Evolutionary conservation across 2,113 vertebrate genomes (phyloP).

Genomic region (Mesocricetus auratus): DNA sequence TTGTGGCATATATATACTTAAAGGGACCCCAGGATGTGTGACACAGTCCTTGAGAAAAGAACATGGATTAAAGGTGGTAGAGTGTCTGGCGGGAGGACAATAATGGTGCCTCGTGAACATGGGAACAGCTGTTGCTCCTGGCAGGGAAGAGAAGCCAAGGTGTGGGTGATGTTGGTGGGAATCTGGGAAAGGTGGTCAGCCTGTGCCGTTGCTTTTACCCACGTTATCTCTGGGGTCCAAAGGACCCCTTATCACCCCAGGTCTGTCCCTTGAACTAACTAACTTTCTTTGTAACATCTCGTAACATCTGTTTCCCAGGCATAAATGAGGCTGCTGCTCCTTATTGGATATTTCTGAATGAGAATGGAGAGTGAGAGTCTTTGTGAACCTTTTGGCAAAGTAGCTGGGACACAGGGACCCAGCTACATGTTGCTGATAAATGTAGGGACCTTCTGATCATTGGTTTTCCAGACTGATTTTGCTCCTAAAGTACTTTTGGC

Average conservation of each 20-base stretch:
- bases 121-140: not conserved
- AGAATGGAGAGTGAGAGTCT: not conserved
- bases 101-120: not conserved
- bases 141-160: not conserved
- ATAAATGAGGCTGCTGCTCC: not conserved
- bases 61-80: not conserved
- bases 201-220: too few relatives aligned
- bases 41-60: not conserved
- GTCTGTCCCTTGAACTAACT: not conserved
- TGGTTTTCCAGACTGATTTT: not conserved
- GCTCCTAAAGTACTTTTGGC: not conserved
- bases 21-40: not conserved
- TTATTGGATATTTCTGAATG: not conserved
- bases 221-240: not conserved
- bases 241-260: not conserved
- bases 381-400: not conserved
- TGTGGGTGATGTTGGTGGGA: not conserved
- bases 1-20: not conserved
- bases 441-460: not conserved
- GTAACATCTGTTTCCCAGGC: not conserved
- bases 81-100: not conserved
- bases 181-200: too few relatives aligned
- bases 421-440: not conserved
- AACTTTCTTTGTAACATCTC: not conserved
- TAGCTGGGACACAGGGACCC: not conserved